phyloP scores from a whole-genome alignment of 1,140 invertebrate genomes.

The Drosophila nebulosa region DNA sequence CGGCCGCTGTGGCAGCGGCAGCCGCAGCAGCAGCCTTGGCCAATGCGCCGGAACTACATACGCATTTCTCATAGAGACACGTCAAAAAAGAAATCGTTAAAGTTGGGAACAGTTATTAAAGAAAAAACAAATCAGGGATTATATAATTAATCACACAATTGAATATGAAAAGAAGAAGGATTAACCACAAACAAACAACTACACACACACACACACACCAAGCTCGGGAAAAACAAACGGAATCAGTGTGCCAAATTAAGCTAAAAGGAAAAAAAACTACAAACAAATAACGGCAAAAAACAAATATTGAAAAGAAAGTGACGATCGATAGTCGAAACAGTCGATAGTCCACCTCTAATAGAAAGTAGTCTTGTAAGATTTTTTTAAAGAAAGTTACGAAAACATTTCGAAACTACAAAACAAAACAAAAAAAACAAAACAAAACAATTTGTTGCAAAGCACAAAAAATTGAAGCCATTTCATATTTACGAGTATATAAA shows the following conservation, averaged over 20 bases:
- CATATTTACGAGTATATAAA: conserved; percentile 55
- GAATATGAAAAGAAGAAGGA: conserved; percentile 29
- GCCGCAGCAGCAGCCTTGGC: conserved; percentile 54
- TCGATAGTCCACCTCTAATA: too few relatives aligned
- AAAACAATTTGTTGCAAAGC: conserved; percentile 77
- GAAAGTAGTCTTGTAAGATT: conserved; percentile 56
- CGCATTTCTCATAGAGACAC: conserved; percentile 64
- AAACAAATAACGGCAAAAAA: conserved; percentile 14
- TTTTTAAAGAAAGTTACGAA: conserved; percentile 21
- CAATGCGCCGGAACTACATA: conserved; percentile 61
- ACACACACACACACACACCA: conserved; percentile 57
- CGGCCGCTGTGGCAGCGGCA: conserved; percentile 41
- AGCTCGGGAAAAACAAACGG: conserved; percentile 66
- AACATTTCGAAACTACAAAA: conserved; percentile 34
- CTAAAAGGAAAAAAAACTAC: conserved; percentile 45
- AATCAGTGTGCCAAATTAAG: conserved; percentile 79
- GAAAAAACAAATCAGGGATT: conserved; percentile 69
- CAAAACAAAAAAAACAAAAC: conserved; percentile 11
- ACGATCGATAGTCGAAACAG: too few relatives aligned
- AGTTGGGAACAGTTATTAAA: conserved; percentile 50
- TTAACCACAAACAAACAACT: conserved; percentile 14
- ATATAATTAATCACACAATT: conserved; percentile 6
- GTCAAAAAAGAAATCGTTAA: conserved; percentile 21
- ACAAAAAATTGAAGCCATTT: conserved; percentile 74
- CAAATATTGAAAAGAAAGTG: conserved; percentile 17